These are phyloP conservation scores for Heteractis magnifica DNA, from an alignment of 92 coral and sea anemone genomes.

Conservation along the genomic window DNA sequence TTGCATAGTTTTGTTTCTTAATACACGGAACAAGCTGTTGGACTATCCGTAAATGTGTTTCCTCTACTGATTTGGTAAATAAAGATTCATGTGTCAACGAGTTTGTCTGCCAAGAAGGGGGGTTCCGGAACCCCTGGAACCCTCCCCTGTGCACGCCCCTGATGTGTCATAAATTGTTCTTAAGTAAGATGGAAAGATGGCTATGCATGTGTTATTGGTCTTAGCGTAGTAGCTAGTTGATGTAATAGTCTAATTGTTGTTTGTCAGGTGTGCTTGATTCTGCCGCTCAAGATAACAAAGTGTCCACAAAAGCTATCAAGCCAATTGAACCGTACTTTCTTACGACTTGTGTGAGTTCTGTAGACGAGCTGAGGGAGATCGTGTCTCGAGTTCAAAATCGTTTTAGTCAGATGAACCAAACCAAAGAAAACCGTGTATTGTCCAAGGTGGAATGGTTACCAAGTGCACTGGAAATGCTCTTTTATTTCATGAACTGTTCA, in stretches of 20 bases:
- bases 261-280: neutral
- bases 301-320: neutral
- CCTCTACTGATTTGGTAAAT: no score
- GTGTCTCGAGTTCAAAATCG: constrained; percentile 59
- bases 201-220: no score
- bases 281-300: neutral
- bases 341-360: constrained; percentile 76
- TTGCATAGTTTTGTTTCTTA: no score
- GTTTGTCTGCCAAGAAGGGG: no score
- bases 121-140: no score
- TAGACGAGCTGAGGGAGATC: constrained; percentile 64
- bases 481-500: constrained; percentile 70
- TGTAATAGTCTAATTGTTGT: neutral
- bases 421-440: constrained; percentile 75
- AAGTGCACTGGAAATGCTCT: constrained; percentile 53
- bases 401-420: constrained; percentile 62
- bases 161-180: no score
- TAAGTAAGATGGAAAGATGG: no score
- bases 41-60: no score
- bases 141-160: no score
- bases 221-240: no score
- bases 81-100: no score
- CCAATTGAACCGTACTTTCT: constrained; percentile 60
- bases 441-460: constrained; percentile 71
- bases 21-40: no score